phyloP scores from a whole-genome alignment of 2,888 invertebrate species.

The Biston betularia region DNA sequence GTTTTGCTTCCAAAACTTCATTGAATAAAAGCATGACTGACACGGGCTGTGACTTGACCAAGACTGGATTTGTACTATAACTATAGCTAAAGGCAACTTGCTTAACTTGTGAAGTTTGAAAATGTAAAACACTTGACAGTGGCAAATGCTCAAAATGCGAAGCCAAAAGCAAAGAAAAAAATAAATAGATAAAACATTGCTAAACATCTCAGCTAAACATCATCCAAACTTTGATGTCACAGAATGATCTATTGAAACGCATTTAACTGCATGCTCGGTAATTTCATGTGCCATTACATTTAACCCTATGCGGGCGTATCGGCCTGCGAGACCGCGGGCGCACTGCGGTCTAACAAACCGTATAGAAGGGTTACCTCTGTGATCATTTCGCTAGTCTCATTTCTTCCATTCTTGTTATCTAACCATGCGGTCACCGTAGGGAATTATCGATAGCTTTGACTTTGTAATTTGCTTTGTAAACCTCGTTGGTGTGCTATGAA shows the following conservation, averaged over 20 bases:
- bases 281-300: conserved; percentile 78
- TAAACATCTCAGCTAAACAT: conserved; percentile 20
- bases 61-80: too few species aligned
- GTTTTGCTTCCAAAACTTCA: too few species aligned
- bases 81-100: too few species aligned
- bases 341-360: conserved; percentile 72
- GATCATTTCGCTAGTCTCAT: conserved; percentile 70
- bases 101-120: too few species aligned
- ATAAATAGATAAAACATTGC: conserved; percentile 14
- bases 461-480: conserved; percentile 44
- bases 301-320: conserved; percentile 53
- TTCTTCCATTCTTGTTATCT: conserved; percentile 72
- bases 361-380: conserved; percentile 76
- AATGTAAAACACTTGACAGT: too few species aligned
- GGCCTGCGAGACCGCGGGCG: conserved; percentile 44
- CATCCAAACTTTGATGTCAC: conserved; percentile 62
- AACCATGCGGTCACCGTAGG: conserved; percentile 58
- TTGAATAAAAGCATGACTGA: too few species aligned
- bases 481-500: conserved; percentile 19
- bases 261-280: conserved; percentile 65
- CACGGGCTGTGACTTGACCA: too few species aligned
- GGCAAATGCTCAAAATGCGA: not conserved
- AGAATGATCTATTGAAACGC: conserved; percentile 67
- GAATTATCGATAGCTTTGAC: conserved; percentile 47
- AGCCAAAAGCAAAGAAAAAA: too few species aligned